A percentile compares a stretch with the other conserved stretches of the same genome.
phyloP scores from a whole-genome alignment of 2,797 vertebrate species.

The Apogon hyalosoma region DNA sequence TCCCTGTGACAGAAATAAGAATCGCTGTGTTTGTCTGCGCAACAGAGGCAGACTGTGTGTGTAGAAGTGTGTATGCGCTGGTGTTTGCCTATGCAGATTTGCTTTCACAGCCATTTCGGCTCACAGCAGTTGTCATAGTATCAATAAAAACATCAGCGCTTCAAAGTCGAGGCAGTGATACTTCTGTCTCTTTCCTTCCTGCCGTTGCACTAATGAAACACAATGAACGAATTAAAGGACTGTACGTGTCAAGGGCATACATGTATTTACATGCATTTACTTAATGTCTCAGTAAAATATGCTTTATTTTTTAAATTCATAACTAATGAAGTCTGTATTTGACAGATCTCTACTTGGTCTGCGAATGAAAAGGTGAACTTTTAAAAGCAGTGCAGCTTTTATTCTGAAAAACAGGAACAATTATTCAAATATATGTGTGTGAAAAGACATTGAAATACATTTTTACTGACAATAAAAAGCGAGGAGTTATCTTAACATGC shows the following conservation, averaged over 20 bases:
- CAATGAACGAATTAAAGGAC: background rate
- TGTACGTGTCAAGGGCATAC: background rate
- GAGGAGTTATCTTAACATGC: background rate
- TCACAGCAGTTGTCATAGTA: conserved; percentile 27
- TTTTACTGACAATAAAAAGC: background rate
- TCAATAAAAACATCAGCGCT: conserved; percentile 8
- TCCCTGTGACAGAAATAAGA: conserved; percentile 64
- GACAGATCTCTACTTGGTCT: background rate
- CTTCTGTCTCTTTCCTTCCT: conserved; percentile 3
- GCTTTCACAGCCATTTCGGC: conserved; percentile 31
- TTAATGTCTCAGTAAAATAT: conserved; percentile 12
- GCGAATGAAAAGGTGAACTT: background rate
- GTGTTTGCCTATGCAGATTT: conserved; percentile 47
- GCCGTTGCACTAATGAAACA: background rate
- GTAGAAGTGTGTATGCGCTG: conserved; percentile 4
- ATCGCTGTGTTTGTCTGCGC: conserved; percentile 29
- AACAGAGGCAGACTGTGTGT: conserved; percentile 1
- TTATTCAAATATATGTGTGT: conserved; percentile 5
- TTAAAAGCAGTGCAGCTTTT: conserved; percentile 9
- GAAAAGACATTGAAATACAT: conserved; percentile 17
- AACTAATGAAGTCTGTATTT: background rate
- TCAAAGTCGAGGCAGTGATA: background rate
- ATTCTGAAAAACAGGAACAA: background rate
- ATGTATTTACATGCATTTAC: background rate
- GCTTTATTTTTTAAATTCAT: conserved; percentile 1